Base-by-base conservation (phyloP, 2,113 vertebrate species). In the Suncus etruscus region DNA sequence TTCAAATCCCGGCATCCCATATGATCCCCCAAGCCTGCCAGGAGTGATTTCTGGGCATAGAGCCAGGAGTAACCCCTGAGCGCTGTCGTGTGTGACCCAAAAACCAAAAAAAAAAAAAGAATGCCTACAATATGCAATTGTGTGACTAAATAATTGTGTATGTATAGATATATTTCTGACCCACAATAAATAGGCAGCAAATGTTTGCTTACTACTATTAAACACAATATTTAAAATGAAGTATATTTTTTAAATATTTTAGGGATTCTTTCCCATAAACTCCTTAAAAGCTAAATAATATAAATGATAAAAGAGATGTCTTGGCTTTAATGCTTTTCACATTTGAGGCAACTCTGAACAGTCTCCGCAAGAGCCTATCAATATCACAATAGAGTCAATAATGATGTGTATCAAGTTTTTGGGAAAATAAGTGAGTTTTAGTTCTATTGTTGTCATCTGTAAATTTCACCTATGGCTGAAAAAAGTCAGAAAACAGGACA, bases 401-500 rank as follows among this genome's bases (percentile, higher is more conserved):
- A 58, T 39, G 39, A 3, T 29, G 24, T 51, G 54, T 65, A 24
- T 12, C 39, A 1, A 25, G 31, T 63, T 84, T n/a, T 47, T 32
- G 9, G 47, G 45, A n/a, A 39, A 83, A 72, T 16, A 72, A 87
- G 58, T 27, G 45, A 73, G 22, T 81, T 83, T 65, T 25, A 11
- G 14, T 75, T 61, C 39, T 63, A 18, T 47, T 77, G 3, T n/a
- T 86, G 69, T 63, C 39, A 39, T 39, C 50, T 22, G 18, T 15
- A 14, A 48, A 25, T 11, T 63, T 77, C 27, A 65, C 16, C 50
- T 87, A 81, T n/a, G 54, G 16, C 20, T 29, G 58, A 93, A 29
- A 83, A 73, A 90, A 69, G 14, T 77, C 65, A 84, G 31, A 31
- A 86, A 80, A 89, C 63, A 77, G 18, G 39, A 61, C n/a, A 6